A percentile compares a stretch with the other conserved stretches of the same genome.
Conservation (phyloP, 2,797 vertebrate species). For the Zalophus californianus region DNA sequence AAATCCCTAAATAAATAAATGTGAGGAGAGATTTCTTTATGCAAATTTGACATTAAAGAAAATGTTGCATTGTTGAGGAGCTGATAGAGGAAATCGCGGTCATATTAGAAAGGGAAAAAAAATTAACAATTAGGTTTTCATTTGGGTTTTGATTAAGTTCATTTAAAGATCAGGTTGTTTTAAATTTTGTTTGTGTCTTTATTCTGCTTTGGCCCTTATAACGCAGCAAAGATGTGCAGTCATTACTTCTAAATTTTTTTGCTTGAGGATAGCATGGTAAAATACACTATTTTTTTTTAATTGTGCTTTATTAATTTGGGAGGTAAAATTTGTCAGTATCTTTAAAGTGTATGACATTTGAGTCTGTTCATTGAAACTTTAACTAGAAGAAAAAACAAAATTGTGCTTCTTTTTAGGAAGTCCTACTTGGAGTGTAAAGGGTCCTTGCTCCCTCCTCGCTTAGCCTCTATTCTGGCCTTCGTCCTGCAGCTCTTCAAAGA, state of each 20-base stretch:
- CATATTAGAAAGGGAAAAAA: slow-evolving; percentile 24
- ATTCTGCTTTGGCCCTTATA: not conserved
- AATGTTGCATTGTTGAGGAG: slow-evolving; percentile 22
- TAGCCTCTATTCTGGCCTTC: slow-evolving; percentile 92
- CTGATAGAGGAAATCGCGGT: not conserved
- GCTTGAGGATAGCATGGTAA: not conserved
- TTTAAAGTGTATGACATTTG: slow-evolving; percentile 20
- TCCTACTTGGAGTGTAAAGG: slow-evolving; percentile 95
- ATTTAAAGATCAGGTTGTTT: not conserved
- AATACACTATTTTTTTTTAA: not conserved
- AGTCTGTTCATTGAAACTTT: slow-evolving; percentile 15
- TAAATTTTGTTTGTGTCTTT: slow-evolving; percentile 24
- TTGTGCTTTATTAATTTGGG: not conserved
- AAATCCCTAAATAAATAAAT: slow-evolving; percentile 57
- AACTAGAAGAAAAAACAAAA: slow-evolving; percentile 43
- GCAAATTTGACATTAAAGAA: slow-evolving; percentile 59
- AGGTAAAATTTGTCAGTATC: not conserved
- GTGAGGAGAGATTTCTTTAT: slow-evolving; percentile 62
- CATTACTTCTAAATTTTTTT: not conserved
- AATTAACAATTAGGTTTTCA: slow-evolving; percentile 20
- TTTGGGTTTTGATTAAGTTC: slow-evolving; percentile 45
- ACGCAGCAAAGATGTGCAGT: not conserved
- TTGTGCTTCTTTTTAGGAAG: slow-evolving; percentile 89
- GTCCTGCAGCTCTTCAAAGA: slow-evolving; percentile 92
- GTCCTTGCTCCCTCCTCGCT: slow-evolving; percentile 90